These are phyloP conservation scores for Neolamprologus caudopunctatus DNA, from an alignment of 2,113 vertebrate species.

Conservation along the genomic window DNA sequence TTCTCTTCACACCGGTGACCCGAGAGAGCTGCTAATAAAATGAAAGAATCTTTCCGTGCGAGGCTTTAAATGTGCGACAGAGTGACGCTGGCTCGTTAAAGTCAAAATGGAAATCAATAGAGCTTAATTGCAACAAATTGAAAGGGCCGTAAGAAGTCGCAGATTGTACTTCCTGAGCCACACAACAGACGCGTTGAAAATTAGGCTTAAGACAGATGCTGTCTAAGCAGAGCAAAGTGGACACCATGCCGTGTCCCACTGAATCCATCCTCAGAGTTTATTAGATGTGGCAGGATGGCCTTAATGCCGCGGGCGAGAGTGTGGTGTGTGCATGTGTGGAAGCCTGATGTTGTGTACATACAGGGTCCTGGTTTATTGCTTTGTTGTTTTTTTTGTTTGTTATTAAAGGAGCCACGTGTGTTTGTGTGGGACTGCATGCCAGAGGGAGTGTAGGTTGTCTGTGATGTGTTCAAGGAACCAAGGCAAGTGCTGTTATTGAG, in stretches of 20 bases:
- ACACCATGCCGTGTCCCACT: conserved; percentile 53
- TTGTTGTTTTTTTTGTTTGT: background rate
- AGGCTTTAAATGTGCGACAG: background rate
- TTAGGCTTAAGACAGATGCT: conserved; percentile 54
- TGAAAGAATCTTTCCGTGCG: background rate
- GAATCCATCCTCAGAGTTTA: conserved; percentile 52
- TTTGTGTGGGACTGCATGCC: background rate
- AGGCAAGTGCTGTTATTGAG: conserved; percentile 24
- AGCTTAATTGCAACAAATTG: conserved; percentile 27
- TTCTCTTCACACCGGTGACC: background rate
- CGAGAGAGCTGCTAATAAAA: background rate
- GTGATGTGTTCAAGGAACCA: conserved; percentile 29
- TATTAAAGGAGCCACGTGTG: background rate
- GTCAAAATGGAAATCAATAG: background rate
- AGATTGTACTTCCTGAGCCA: conserved; percentile 30
- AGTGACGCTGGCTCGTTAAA: background rate
- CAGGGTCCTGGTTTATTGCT: background rate
- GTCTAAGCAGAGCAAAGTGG: conserved; percentile 46
- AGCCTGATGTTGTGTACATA: background rate
- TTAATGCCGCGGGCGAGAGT: conserved; percentile 48
- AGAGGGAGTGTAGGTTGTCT: conserved; percentile 39
- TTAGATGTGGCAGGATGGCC: conserved; percentile 67
- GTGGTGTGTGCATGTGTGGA: background rate
- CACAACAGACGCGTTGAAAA: conserved; percentile 31
- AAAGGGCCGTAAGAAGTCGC: conserved; percentile 17